Base-by-base conservation (phyloP, 2,888 invertebrate species). In the Leptinotarsa tumamoca region DNA sequence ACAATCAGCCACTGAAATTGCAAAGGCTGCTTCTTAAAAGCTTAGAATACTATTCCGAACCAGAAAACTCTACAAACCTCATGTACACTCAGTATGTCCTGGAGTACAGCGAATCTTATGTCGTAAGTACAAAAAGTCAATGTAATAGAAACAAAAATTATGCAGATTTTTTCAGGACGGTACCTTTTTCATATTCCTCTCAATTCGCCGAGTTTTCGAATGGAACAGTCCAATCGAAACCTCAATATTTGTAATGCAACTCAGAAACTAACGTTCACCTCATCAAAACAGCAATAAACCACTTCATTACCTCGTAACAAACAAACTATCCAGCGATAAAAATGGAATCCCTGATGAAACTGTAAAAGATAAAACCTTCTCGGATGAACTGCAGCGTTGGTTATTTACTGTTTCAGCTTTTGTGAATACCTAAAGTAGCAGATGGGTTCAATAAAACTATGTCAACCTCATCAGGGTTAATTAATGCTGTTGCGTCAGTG, bases 381-480 rank as follows among this genome's bases (percentile, higher is more conserved):
- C 23, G 58, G 2, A 58, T 58, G 15, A 58, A 13, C 21, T 58
- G 5, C 58, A 58, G 14, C 23, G 21, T 23, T 23, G 15, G 23
- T 27, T 27, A 23, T 58, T 58, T 23, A 58, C 58, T 58, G 23
- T 58, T 58, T 58, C 58, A 58, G 58, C 23, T 23, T 4, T 21
- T 14, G 58, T 23, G 58, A 21, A 21, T 14, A 58, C 58, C 58
- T 58, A 58, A 58, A 58, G 23, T 23, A 58, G 58, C 58, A 58
- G 58, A 58, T 23, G 58, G 58, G 58, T 21, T 58, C 58, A 58
- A 58, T 58, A 58, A 58, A 58, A 58, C 14, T 58, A 27, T 58
- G 58, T 58, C 23, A 58, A 58, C 58, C 58, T 58, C 58, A 58
- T 58, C 21, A 58, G 58, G 58, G 58, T 58, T 58, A 58, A 58